These are phyloP conservation scores for Drosophila micromelanica DNA, from an alignment of 1,140 invertebrate genomes.

Conservation along the genomic window DNA sequence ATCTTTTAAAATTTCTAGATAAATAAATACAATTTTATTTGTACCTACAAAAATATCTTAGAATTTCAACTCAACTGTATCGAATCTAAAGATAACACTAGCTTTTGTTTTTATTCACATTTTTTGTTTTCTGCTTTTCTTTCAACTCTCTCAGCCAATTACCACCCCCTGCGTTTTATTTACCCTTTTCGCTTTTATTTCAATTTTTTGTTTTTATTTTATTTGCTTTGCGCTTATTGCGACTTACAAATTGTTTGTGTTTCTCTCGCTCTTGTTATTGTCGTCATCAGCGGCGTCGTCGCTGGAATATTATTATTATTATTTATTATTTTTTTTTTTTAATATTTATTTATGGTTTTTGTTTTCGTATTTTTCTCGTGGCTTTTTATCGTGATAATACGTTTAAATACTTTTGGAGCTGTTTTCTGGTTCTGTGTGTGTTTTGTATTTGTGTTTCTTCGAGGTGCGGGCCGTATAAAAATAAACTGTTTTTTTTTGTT, in stretches of 20 bases:
- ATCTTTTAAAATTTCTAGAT: too few relatives aligned
- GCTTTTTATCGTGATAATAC: constrained; percentile 57
- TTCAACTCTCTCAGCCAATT: neutral
- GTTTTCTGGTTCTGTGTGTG: constrained; percentile 6
- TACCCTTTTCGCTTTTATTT: constrained; percentile 31
- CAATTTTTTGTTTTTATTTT: constrained; percentile 33
- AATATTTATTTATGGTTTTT: constrained; percentile 39
- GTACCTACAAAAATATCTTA: too few relatives aligned
- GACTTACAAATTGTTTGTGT: constrained; percentile 72
- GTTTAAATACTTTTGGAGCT: constrained; percentile 42
- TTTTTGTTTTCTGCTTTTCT: neutral
- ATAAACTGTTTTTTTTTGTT: constrained; percentile 35
- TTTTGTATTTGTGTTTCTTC: constrained; percentile 14
- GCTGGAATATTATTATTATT: constrained; percentile 55
- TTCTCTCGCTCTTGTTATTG: constrained; percentile 23
- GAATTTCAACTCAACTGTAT: neutral
- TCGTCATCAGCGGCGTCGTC: constrained; percentile 42
- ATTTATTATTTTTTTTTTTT: constrained; percentile 17
- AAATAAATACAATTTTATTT: too few relatives aligned
- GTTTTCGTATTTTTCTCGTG: constrained; percentile 28
- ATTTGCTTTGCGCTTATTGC: constrained; percentile 78
- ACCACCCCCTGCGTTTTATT: constrained; percentile 6
- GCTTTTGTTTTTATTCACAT: neutral
- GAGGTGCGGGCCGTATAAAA: constrained; percentile 31
- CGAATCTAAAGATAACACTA: neutral